A percentile compares a stretch with the other conserved stretches of the same genome.
Conservation (phyloP, 1,140 invertebrate genomes). For the Sycobia sp. region DNA sequence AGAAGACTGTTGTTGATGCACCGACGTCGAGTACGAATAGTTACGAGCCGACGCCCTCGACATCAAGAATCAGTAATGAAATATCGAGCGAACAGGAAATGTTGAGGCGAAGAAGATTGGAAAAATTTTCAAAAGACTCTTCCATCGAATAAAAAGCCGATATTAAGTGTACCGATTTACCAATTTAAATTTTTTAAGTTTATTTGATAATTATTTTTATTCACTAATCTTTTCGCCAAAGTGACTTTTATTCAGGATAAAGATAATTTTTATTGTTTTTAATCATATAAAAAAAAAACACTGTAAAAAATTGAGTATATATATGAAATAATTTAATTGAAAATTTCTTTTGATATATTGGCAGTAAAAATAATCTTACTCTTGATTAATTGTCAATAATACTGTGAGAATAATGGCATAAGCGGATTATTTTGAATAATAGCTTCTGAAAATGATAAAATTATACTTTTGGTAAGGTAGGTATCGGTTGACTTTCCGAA, state of each 20-base stretch:
- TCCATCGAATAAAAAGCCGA: conserved; percentile 27
- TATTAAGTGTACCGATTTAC: conserved; percentile 20
- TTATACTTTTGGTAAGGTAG: conserved; percentile 8
- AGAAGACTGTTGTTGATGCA: conserved; percentile 19
- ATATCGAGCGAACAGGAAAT: conserved; percentile 60
- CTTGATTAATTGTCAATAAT: too few species aligned
- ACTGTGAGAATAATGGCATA: not conserved
- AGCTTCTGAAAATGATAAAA: conserved; percentile 17
- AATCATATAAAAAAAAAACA: not conserved
- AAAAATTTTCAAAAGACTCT: conserved; percentile 65
- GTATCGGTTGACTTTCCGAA: conserved; percentile 3
- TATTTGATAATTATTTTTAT: conserved; percentile 16
- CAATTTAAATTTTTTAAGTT: conserved; percentile 1
- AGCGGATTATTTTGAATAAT: too few species aligned
- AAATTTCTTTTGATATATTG: not conserved
- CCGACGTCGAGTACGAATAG: conserved; percentile 16
- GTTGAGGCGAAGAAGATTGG: conserved; percentile 71
- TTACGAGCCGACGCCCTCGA: conserved; percentile 30
- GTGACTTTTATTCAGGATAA: not conserved
- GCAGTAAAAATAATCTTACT: not conserved
- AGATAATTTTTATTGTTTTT: not conserved
- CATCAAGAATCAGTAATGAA: conserved; percentile 39
- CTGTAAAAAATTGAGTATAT: not conserved
- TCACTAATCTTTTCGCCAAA: not conserved
- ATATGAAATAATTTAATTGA: not conserved